Evolutionary conservation across 64 coral and sea anemone genomes (phyloP), one percentile per base, ranked within the genome.

Genomic region (Hydrozoanthus tunicans): DNA sequence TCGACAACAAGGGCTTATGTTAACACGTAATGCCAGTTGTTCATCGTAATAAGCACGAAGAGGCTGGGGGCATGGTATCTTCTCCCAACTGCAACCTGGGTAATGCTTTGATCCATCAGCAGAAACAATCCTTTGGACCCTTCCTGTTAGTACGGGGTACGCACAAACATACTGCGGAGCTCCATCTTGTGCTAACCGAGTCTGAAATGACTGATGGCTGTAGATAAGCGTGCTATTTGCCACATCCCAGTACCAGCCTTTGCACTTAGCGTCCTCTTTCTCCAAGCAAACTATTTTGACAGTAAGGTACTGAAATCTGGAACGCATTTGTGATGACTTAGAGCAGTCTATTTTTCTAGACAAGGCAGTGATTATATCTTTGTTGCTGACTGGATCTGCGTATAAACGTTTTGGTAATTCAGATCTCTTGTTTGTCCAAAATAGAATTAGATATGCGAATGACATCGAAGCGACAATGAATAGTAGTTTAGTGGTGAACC

Each of bases 1-100:
- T 11, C 81, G 91, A 69, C 91, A 92, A 56, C 91, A 92, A 5
- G 91, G 91, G 64, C 81, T 77, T 13, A 53, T 81, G 17, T 92
- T 92, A 11, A 92, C 78, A 17, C 91, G 91, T 59, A 92, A 17
- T 51, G 56, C 20, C n/a, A 92, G 59, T 7, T 86, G 27, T 53
- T 53, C 53, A 85, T 92, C 91, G n/a, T 81, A 92, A 86, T 92
- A 69, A 52, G 91, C 32, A 43, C 32, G 81, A n/a, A 73, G 20
- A 55, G 24, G 58, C 4, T 56, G 20, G 3, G 91, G 58, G 78
- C 91, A 92, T 6, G 60, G 71, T 0, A 10, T 7, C 14, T 53
- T 92, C 5, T 54, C 25, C 14, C 57, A 78, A 0, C 15, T 65
- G 57, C 91, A 92, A 53, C 91, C 70, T 0, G 79, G 91, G 27